Base-by-base conservation (phyloP, 2,797 vertebrate species). In the Crenuchus spilurus region DNA sequence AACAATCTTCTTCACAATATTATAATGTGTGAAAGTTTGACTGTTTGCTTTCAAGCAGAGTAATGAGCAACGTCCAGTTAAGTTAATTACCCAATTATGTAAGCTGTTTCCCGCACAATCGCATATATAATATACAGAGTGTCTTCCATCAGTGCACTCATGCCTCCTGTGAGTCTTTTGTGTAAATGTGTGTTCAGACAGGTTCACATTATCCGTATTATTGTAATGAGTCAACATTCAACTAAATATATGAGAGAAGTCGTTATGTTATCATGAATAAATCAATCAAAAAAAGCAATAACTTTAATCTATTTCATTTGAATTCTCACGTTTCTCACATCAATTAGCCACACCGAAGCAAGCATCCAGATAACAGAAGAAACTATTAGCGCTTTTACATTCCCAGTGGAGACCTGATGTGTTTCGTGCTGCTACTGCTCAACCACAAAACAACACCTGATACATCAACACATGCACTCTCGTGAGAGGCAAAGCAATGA, bases 261-360 rank as follows among this genome's bases (percentile, higher is more conserved):
- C 60, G 30, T 75, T 58, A 79, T 83, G 84, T 79, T 11, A 42
- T 18, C 20, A 31, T 31, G 31, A 54, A 16, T 7, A 31, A 55
- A 28, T 52, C 26, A 55, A 55, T 55, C 28, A 30, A 30, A 16
- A 26, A 62, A 61, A 41, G 26, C 18, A 33, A 82, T 48, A 77
- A 80, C 74, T 31, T 66, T 79, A 88, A 84, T 80, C 61, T 83
- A 80, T 77, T n/a, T n/a, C n/a, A n/a, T n/a, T n/a, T n/a, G n/a
- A n/a, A n/a, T n/a, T n/a, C 8, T 24, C 46, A 57, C 57, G 60
- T 65, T 41, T 78, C 80, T 61, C 44, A 31, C 14, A 44, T 75
- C 49, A 83, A 82, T 86, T 80, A 80, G 13, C 58, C 79, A 74
- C 46, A 55, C 20, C 4, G 55, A 76, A 84, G 81, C 71, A 44